Base-by-base conservation (phyloP, 2,113 vertebrate genomes). In the Recurvirostra avosetta region DNA sequence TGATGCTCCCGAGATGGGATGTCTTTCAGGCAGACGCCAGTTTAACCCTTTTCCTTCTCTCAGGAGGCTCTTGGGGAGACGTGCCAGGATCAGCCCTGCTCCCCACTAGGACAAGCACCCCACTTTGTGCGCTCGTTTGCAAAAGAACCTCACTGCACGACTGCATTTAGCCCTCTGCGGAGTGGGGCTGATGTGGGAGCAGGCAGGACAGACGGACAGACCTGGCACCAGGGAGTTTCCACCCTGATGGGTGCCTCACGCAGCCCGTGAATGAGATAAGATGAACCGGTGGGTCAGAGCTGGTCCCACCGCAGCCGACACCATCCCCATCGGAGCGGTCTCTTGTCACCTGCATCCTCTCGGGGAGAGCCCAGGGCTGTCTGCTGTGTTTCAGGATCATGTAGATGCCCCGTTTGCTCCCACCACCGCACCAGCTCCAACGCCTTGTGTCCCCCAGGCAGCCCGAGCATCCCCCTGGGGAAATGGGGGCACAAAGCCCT, bases 11-110 rank as follows among this genome's bases (percentile, higher is more conserved):
- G 21, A 11, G 29, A 21, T 67, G 87, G 92, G 93, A 66, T 29
- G 93, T 32, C 65, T 81, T 43, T 88, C 92, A 94, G 67, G 32
- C 90, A 88, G 59, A 63, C 0, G 0, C 67, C 80, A 17, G 27
- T 43, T 96, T 96, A 97, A 97, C 95, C 70, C 91, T 91, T 94
- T 92, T 72, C 65, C 36, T 75, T 89, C 96, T 65, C 76, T 4
- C 0, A 1, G 67, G 50, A 66, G 19, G 63, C 15, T 29, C 70
- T 3, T 29, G 70, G 86, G 88, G 72, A 40, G 20, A 5, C 0
- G 7, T 26, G 45, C 23, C 2, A 30, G 74, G 45, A 15, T 70
- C 80, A 34, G 40, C 17, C 45, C 63, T 1, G 14, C 53, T 56
- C 56, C 34, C n/a, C 12, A 2, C 20, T 2, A 2, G 34, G 38